Percentiles rank a stretch among this genome's conserved stretches.
phyloP scores from a whole-genome alignment of 2,797 vertebrate species.

The Pogonophryne albipinna region DNA sequence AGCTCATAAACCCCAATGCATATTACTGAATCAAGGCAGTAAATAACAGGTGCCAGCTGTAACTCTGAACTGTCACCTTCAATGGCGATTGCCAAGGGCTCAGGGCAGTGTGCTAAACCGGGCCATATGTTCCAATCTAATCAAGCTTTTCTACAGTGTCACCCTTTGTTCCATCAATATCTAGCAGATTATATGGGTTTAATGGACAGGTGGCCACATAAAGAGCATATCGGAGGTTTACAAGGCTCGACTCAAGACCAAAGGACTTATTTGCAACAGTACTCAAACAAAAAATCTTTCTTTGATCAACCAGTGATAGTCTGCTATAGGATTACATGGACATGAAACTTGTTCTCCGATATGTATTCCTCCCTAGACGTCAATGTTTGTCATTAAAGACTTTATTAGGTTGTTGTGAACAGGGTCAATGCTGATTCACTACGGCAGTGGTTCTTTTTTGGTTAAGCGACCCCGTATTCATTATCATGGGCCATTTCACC shows the following conservation, averaged over 20 bases:
- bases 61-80: constrained; percentile 18
- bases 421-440: not conserved
- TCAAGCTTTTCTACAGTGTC: constrained; percentile 39
- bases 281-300: not conserved
- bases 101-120: constrained; percentile 8
- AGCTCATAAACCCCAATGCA: constrained; percentile 10
- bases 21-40: constrained; percentile 21
- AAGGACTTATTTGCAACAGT: not conserved
- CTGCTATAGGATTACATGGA: not conserved
- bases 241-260: not conserved
- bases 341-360: no score
- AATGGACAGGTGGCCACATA: constrained; percentile 55
- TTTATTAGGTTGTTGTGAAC: not conserved
- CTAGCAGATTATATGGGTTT: constrained; percentile 59
- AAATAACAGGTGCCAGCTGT: constrained; percentile 26
- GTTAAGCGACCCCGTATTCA: no score
- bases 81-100: not conserved
- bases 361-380: not conserved
- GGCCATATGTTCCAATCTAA: constrained; percentile 64
- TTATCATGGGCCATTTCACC: no score
- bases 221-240: constrained; percentile 28
- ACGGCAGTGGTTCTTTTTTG: no score
- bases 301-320: not conserved
- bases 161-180: constrained; percentile 66
- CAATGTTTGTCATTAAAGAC: not conserved